Conservation (phyloP, 2,113 vertebrate genomes). For the Laterallus jamaicensis region DNA sequence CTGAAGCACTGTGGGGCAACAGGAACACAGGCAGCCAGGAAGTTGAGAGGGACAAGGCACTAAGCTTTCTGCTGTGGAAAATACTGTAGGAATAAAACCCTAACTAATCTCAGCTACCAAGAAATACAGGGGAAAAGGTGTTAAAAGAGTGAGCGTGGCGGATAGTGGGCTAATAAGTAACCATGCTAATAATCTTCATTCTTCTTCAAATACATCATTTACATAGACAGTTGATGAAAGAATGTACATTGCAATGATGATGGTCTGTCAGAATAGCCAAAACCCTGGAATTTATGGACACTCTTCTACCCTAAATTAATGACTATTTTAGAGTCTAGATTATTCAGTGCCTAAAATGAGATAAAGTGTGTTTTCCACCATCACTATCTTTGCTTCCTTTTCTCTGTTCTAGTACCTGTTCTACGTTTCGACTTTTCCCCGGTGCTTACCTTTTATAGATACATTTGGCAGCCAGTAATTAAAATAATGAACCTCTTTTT, state of each 20-base stretch:
- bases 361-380: slow-evolving; percentile 3
- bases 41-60: not conserved
- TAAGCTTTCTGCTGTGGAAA: not conserved
- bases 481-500: slow-evolving; percentile 10
- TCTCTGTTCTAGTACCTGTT: not conserved
- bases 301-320: not conserved
- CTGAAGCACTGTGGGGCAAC: not conserved
- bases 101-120: not conserved
- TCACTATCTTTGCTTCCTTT: not conserved
- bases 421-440: not conserved
- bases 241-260: not conserved
- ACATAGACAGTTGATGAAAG: not conserved
- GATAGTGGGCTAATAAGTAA: not conserved
- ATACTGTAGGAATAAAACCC: not conserved
- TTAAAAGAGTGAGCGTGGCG: not conserved
- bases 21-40: accelerated
- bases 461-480: not conserved
- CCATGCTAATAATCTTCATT: not conserved
- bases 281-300: not conserved
- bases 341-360: not conserved
- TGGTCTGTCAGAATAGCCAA: not conserved
- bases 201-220: not conserved
- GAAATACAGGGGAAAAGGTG: not conserved
- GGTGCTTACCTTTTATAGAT: not conserved
- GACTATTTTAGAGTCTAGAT: not conserved